phyloP scores from a whole-genome alignment of 2,797 vertebrate genomes.

The Masticophis lateralis region DNA sequence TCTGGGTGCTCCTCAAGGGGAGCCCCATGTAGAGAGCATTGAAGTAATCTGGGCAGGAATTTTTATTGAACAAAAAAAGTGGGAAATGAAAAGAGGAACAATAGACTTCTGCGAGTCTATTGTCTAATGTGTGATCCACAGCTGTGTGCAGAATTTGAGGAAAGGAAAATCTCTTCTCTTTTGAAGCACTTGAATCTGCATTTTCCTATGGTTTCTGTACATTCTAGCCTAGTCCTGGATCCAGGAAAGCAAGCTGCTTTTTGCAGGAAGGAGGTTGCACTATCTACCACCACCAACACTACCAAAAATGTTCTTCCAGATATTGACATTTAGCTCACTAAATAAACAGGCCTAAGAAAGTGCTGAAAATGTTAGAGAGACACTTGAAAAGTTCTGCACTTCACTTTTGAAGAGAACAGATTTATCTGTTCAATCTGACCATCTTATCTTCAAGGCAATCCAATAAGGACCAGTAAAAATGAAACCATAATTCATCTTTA shows the following conservation, averaged over 20 bases:
- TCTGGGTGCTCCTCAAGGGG: no score
- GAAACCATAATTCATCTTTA: neutral
- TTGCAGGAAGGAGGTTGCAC: neutral
- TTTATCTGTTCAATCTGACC: neutral
- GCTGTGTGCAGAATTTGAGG: neutral
- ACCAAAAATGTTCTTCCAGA: neutral
- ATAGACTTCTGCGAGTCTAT: neutral
- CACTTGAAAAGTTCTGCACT: neutral
- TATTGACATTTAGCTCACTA: neutral
- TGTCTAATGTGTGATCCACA: neutral
- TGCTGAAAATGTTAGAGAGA: neutral
- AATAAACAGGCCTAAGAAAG: neutral
- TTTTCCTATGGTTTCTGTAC: neutral
- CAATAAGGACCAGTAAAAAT: no score
- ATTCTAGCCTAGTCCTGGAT: neutral
- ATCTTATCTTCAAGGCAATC: neutral
- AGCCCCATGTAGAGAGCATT: no score
- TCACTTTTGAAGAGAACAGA: neutral
- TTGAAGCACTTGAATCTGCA: neutral
- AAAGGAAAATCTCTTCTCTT: neutral
- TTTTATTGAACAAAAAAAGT: neutral
- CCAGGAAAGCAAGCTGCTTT: neutral
- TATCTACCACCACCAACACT: neutral
- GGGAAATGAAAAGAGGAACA: neutral
- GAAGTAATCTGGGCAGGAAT: no score